Evolutionary conservation across 2,888 invertebrate species (phyloP), one percentile per base, ranked within the genome.

Genomic region (Sphaeridia pumilis): DNA sequence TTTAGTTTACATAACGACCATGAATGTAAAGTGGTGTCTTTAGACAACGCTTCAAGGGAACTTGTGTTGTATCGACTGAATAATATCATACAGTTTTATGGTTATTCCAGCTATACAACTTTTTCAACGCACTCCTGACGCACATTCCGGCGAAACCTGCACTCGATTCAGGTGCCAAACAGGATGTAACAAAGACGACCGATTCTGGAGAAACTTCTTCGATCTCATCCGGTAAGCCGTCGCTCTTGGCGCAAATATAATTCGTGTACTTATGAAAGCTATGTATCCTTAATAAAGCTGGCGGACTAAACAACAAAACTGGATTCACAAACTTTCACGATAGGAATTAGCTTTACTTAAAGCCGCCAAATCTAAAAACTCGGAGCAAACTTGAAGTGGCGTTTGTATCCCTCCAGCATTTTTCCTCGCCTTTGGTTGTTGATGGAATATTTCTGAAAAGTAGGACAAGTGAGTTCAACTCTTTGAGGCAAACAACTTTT

Each of bases 51-150:
- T n/a, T n/a, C n/a, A n/a, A n/a, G n/a, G n/a, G n/a, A n/a, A n/a
- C 14, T 31, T 31, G 31, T 31, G 7, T 7, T 10, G 31, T 31
- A 7, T 31, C 31, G 31, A 31, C 10, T 31, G 31, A 10, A 31
- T 31, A 7, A 7, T 31, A 14, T 31, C 14, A 31, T 14, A 31
- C 31, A 14, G 10, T 31, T 31, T 14, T 7, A 31, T 31, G 7
- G 31, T 31, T 31, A 10, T 31, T 80, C 46, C 78, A 92, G 89
- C 73, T 92, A 48, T 90, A 90, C 76, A 89, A 90, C 73, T 92
- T 92, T 74, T 92, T 92, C 78, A 88, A 87, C 72, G 89, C 89
- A 60, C 78, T 92, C 65, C 76, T 93, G 65, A 83, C 81, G 65
- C 88, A 89, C 71, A 85, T 92, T 78, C 81, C 84, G 55, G 77